A percentile compares a stretch with the other conserved stretches of the same genome.
These are phyloP conservation scores for Alethe diademata DNA, from an alignment of 2,113 vertebrate genomes.

Conservation along the genomic window DNA sequence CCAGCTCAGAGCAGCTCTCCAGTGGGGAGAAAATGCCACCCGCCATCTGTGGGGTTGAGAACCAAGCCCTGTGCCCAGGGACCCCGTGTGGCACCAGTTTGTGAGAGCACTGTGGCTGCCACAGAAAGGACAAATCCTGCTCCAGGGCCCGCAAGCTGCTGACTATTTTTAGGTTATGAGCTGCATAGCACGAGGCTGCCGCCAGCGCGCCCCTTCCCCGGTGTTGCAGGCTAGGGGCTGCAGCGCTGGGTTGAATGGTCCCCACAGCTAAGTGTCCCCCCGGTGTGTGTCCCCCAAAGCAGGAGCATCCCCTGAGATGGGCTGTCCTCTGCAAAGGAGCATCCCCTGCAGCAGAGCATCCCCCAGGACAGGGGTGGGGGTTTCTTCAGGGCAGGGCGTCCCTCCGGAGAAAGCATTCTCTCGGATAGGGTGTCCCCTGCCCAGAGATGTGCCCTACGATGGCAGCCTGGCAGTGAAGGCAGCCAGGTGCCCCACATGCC, in stretches of 20 bases:
- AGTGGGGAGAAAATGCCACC: conserved; percentile 81
- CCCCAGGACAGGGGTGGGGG: not conserved
- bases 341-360: not conserved
- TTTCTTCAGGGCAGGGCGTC: not conserved
- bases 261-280: accelerated
- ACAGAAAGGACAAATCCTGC: not conserved
- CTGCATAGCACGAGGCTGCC: not conserved
- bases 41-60: conserved; percentile 76
- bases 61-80: not conserved
- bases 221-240: not conserved
- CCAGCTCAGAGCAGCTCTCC: conserved; percentile 76
- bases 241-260: not conserved
- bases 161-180: conserved; percentile 56
- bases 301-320: not conserved
- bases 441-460: accelerated
- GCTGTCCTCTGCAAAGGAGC: not conserved
- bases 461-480: not conserved
- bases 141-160: accelerated
- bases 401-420: not conserved
- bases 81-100: accelerated
- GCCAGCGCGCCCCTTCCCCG: accelerated
- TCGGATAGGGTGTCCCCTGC: not conserved
- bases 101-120: accelerated
- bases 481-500: not conserved
- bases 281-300: not conserved